Evolutionary conservation across 2,888 invertebrate species (phyloP), one percentile per base, ranked within the genome.

Genomic region (Lasioglossum malachurum): DNA sequence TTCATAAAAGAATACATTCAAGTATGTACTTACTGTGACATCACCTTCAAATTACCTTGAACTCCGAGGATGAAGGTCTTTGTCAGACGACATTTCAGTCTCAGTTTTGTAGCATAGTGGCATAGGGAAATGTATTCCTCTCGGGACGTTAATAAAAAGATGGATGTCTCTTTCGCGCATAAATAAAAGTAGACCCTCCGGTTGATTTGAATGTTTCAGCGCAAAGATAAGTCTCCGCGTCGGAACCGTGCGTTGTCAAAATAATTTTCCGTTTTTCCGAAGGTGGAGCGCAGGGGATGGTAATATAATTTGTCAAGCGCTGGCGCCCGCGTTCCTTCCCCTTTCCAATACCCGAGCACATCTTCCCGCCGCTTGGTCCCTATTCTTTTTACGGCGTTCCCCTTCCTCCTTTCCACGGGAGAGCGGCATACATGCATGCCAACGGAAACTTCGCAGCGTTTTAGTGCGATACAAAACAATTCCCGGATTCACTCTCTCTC

Each of bases 401-500:
- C 57, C 67, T 75, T 75, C 49, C 69, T 71, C 60, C 16, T 53
- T 31, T 69, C 67, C 16, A 49, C 71, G 72, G 27, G 10, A 57
- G n/a, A 57, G n/a, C 44, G 38, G 57, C 67, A 60, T 87, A 81
- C 83, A 83, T 84, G 86, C 83, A 75, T 78, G 83, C 82, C 82
- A 81, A 86, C 72, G 78, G 86, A 75, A 90, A 89, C 76, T 90
- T 90, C 77, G 77, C 83, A 73, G 57, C 79, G 78, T 84, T 84
- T 87, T 83, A 82, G 82, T 76, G 78, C 84, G 82, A 89, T 86
- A 86, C 83, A 87, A 87, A 87, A 90, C 86, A 87, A 84, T 87
- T 82, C 78, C 84, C 38, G 69, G 79, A 78, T 86, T 78, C 72
- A 44, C 71, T 67, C 77, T 31, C 67, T n/a, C 77, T 31, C 67